Base-by-base conservation (phyloP, 2,888 invertebrate genomes). In the Ischnura elegans region DNA sequence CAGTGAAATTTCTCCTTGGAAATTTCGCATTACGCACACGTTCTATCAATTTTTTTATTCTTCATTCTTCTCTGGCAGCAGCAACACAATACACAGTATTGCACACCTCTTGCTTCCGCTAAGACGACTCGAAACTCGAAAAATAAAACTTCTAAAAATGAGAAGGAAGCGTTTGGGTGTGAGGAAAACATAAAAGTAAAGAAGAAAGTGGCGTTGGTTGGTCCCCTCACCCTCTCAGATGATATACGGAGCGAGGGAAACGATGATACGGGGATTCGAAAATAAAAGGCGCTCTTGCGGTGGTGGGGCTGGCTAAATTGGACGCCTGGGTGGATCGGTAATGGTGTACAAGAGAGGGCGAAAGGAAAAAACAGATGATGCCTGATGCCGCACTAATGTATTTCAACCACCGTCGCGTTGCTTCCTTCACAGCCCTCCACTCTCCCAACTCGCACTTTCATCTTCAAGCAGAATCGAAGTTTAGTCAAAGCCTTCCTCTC, bases 201-300 rank as follows among this genome's bases (percentile, higher is more conserved):
- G 5, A 61, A 5, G 61, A 25, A 61, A 13, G 29, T 1, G 66
- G 66, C n/a, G 66, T 6, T 8, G 29, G 21, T 0, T 10, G 29
- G 66, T 8, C 5, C 19, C 8, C 6, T 0, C 66, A 8, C 0
- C 8, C 29, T n/a, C 13, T 66, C n/a, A 29, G 66, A 66, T 66
- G 66, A 66, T 66, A 66, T 66, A 66, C 66, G 29, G 66, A 5
- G 66, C 55, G 43, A 61, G 90, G 61, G 61, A 43, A 36, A 61
- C 61, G 61, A 90, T 43, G 90, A 90, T 90, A 61, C 42, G 90
- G 55, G 16, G 90, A 90, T 90, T 66, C 66, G 66, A 66, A 66
- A 66, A 66, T 66, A 66, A 66, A 66, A 66, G 66, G 21, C 29
- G 66, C 66, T 29, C 29, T 66, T 21, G 13, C 8, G 66, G 29